Percentiles rank a stretch among this genome's conserved stretches.
Conservation (phyloP, 1,140 invertebrate genomes). For the Polyergus mexicanus region DNA sequence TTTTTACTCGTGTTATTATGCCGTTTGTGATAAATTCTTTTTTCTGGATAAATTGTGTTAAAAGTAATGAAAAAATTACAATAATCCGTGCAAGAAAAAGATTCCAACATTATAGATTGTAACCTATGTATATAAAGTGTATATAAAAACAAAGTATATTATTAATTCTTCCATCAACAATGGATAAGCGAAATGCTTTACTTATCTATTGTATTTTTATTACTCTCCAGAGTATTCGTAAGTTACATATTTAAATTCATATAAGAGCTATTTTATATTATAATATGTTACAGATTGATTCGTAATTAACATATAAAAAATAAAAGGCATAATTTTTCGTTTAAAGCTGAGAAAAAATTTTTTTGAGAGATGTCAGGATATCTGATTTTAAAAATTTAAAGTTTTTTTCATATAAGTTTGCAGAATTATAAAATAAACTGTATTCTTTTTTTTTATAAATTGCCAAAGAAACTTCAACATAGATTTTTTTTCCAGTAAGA, state of each 20-base stretch:
- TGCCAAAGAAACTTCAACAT: background rate
- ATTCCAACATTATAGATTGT: background rate
- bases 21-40: background rate
- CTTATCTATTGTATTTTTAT: slow-evolving; percentile 59
- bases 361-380: too few species aligned
- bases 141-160: slow-evolving; percentile 1
- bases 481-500: background rate
- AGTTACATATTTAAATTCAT: slow-evolving; percentile 49
- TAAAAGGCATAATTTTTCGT: background rate
- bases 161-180: slow-evolving; percentile 9
- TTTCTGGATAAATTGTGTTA: background rate
- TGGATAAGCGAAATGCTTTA: slow-evolving; percentile 56
- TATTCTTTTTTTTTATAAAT: background rate
- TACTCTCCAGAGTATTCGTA: slow-evolving; percentile 52
- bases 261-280: background rate
- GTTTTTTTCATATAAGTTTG: background rate
- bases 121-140: background rate
- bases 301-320: background rate
- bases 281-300: background rate
- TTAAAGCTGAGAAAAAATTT: background rate
- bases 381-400: background rate
- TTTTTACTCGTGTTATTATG: background rate
- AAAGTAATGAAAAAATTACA: background rate
- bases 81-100: too few species aligned
- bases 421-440: background rate